Evolutionary conservation across 1,140 invertebrate genomes (phyloP), one percentile per base, ranked within the genome.

Genomic region (Sweltsa coloradensis): DNA sequence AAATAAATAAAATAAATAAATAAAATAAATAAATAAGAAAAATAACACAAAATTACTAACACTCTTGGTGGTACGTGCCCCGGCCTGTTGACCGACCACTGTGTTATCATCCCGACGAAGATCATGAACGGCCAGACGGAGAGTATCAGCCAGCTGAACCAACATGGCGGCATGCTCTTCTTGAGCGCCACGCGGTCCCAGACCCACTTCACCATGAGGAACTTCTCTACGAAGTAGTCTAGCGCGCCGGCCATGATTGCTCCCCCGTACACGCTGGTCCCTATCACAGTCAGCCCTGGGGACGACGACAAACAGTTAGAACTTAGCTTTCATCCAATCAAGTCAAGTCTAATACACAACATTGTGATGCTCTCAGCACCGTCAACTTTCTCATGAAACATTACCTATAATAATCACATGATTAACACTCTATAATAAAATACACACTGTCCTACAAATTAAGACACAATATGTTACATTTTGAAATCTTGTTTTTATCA

Each of bases 171-270:
- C 0, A 68, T 56, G 29, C 72, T 69, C 2, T 58, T 61, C 50
- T 50, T 47, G 9, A 61, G 49, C 41, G 60, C 58, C 23, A 78
- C 66, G 53, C 66, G 58, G 42, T 72, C 70, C 69, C 72, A 74
- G 41, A 86, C 67, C 80, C 83, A 87, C 53, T 74, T 67, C 23
- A 84, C 70, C 72, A 83, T 77, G 47, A 74, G 62, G 57, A 81
- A 72, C 50, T 74, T 72, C 60, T 86, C 83, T 24, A 87, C 72
- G 61, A 85, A 85, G 60, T 86, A 87, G 65, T 88, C 84, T 26
- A 83, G 66, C 5, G 78, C 75, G 14, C 72, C 72, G 2, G 82
- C 72, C 53, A 86, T 73, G 24, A 85, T 72, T 6, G 82, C 81
- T 25, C 79, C 81, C 22, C 85, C 85, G 51, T 85, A 83, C 11